Conservation (phyloP, 2,888 invertebrate genomes). For the Chaitophorus viminalis region DNA sequence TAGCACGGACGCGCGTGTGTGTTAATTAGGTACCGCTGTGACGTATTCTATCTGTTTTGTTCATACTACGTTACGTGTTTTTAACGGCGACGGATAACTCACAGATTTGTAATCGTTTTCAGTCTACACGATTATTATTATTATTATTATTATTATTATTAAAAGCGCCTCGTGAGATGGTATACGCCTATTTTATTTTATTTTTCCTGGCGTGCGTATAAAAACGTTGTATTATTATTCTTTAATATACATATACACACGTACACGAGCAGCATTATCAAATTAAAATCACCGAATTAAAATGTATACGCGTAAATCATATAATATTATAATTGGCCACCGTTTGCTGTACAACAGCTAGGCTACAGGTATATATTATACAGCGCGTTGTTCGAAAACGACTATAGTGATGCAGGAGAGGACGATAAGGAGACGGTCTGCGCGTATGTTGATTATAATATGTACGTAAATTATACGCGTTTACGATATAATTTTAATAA, state of each 20-base stretch:
- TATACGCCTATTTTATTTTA: neutral
- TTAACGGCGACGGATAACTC: neutral
- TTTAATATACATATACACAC: neutral
- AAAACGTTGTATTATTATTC: neutral
- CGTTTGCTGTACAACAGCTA: neutral
- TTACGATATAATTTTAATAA: no score
- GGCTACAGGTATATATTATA: no score
- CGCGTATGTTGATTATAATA: no score
- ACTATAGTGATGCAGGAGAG: neutral
- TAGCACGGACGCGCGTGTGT: neutral
- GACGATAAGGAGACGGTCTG: neutral
- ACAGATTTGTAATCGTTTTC: slow-evolving; percentile 5
- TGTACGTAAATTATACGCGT: no score
- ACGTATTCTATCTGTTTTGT: neutral
- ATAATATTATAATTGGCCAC: slow-evolving; percentile 51
- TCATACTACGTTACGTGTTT: neutral
- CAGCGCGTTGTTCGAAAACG: neutral
- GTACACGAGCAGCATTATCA: neutral
- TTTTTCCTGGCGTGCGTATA: neutral
- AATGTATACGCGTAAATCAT: slow-evolving; percentile 24
- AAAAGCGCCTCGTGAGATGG: neutral
- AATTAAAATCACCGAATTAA: slow-evolving; percentile 2
- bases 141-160: neutral
- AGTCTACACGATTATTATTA: neutral
- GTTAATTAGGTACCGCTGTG: neutral